A percentile compares a stretch with the other conserved stretches of the same genome.
These are phyloP conservation scores for Akabosia matsudoensis DNA, from an alignment of 1,140 invertebrate species.

Conservation along the genomic window DNA sequence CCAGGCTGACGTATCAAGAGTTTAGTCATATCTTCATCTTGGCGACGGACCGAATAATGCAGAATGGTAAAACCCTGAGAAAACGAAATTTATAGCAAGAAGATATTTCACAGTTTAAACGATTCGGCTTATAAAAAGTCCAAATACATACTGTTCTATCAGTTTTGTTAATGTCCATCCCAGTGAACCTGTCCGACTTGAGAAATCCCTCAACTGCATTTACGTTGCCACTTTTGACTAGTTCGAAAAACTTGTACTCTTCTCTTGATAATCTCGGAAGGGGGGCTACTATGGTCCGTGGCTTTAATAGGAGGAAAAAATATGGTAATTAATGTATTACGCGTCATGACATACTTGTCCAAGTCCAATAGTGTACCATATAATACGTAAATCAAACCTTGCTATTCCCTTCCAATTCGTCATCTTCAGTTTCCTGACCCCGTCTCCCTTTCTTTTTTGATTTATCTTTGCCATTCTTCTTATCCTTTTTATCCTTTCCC, in stretches of 20 bases:
- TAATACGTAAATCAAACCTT: no score
- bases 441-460: no score
- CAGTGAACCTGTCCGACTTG: background rate
- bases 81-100: background rate
- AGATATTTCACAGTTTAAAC: background rate
- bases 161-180: conserved; percentile 28
- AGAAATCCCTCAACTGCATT: background rate
- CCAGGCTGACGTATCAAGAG: conserved; percentile 1
- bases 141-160: conserved; percentile 15
- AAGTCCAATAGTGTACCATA: no score
- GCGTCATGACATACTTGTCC: no score
- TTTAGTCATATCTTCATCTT: conserved; percentile 31
- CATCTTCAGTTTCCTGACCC: no score
- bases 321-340: no score
- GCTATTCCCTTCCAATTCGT: no score
- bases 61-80: conserved; percentile 22
- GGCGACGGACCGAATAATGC: conserved; percentile 23
- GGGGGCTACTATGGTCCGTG: background rate
- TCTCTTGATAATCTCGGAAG: background rate
- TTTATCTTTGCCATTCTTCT: background rate
- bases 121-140: background rate
- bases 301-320: background rate
- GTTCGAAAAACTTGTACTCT: conserved; percentile 19
- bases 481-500: background rate
- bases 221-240: conserved; percentile 20